phyloP scores from a whole-genome alignment of 2,888 invertebrate species.

The Cyrtodaria siliqua region DNA sequence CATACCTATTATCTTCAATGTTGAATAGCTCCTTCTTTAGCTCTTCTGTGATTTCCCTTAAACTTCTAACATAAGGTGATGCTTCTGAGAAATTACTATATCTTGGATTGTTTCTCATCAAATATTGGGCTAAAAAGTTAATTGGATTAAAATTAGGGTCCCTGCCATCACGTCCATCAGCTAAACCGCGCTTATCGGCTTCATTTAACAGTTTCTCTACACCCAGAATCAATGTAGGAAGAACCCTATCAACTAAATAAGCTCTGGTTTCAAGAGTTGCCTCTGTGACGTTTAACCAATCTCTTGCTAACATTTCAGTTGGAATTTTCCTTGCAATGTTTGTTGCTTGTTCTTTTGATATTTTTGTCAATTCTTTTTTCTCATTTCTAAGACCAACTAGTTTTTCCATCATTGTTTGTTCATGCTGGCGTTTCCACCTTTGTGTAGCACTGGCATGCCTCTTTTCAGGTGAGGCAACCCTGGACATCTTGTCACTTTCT shows the following conservation, averaged over 20 bases:
- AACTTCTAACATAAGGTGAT: slow-evolving; percentile 85
- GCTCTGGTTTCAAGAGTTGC: slow-evolving; percentile 83
- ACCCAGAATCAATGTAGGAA: slow-evolving; percentile 85
- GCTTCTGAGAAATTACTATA: slow-evolving; percentile 85
- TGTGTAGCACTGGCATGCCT: slow-evolving; percentile 78
- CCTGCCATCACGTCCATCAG: slow-evolving; percentile 72
- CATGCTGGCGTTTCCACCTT: slow-evolving; percentile 82
- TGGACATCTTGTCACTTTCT: slow-evolving; percentile 46
- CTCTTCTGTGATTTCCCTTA: slow-evolving; percentile 83
- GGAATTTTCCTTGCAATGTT: slow-evolving; percentile 84
- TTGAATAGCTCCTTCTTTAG: slow-evolving; percentile 83
- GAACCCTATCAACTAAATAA: slow-evolving; percentile 84
- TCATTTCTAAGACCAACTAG: slow-evolving; percentile 79
- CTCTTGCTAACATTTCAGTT: slow-evolving; percentile 83
- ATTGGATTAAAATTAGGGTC: slow-evolving; percentile 85
- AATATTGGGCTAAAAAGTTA: slow-evolving; percentile 85
- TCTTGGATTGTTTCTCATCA: slow-evolving; percentile 86
- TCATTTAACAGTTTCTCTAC: slow-evolving; percentile 85
- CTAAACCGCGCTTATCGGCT: slow-evolving; percentile 81
- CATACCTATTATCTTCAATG: slow-evolving; percentile 85
- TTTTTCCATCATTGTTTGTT: slow-evolving; percentile 83
- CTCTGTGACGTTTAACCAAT: slow-evolving; percentile 83
- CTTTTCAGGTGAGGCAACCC: slow-evolving; percentile 62
- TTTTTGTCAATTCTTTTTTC: slow-evolving; percentile 77
- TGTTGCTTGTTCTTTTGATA: slow-evolving; percentile 79